Conservation (phyloP, 2,113 vertebrate species). For the Origma solitaria region DNA sequence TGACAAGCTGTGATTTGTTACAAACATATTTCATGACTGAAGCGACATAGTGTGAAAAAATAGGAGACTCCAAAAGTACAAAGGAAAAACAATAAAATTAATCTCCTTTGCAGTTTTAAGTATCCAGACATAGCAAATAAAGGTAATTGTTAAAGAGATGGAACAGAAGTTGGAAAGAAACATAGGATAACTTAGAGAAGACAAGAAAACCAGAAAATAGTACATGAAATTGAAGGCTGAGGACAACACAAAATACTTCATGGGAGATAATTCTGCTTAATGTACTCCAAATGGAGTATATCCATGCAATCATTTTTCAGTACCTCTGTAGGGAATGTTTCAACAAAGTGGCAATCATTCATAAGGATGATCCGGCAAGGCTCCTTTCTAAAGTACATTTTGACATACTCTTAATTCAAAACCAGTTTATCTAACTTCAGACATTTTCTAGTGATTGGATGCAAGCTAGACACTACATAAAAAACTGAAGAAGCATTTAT, state of each 20-base stretch:
- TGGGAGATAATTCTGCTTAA: neutral
- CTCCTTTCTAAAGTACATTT: neutral
- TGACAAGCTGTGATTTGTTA: fast-evolving
- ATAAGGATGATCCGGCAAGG: neutral
- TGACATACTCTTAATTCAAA: neutral
- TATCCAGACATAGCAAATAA: neutral
- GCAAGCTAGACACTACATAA: neutral
- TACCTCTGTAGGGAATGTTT: neutral
- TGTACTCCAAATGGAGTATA: neutral
- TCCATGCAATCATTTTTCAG: neutral
- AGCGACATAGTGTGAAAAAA: neutral
- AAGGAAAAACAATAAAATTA: neutral
- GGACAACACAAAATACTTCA: neutral
- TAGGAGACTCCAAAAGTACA: neutral
- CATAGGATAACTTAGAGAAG: neutral
- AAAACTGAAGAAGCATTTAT: neutral
- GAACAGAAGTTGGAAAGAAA: neutral
- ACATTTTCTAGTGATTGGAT: neutral
- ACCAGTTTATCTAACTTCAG: neutral
- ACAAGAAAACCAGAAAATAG: neutral
- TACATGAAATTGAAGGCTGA: neutral
- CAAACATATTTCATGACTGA: neutral
- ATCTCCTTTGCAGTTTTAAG: neutral
- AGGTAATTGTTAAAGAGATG: neutral
- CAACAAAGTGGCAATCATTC: neutral